A percentile compares a stretch with the other conserved stretches of the same genome.
Conservation (phyloP, 2,888 invertebrate genomes). For the Lordiphosa andalusiaca region DNA sequence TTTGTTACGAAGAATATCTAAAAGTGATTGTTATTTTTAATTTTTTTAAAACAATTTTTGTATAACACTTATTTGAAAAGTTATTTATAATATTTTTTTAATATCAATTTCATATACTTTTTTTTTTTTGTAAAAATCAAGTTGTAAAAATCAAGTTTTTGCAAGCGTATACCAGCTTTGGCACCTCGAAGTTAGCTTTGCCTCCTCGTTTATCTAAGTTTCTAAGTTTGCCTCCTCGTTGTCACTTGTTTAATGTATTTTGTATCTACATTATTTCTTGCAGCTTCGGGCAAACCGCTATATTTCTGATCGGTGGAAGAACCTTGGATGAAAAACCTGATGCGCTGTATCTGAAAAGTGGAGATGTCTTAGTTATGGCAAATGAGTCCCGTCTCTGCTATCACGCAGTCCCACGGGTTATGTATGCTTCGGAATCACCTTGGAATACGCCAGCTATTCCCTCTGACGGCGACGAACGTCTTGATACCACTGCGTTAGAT, state of each 20-base stretch:
- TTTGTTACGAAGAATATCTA: too few species aligned
- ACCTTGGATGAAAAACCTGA: constrained; percentile 85
- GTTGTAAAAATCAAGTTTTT: too few species aligned
- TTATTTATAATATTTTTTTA: too few species aligned
- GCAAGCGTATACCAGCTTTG: too few species aligned
- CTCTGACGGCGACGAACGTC: constrained; percentile 3
- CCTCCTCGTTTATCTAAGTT: too few species aligned
- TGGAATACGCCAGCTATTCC: constrained; percentile 80
- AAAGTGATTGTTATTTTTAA: too few species aligned
- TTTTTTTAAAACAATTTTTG: too few species aligned
- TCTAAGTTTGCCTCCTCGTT: too few species aligned
- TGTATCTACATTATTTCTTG: not conserved
- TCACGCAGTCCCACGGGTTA: constrained; percentile 95
- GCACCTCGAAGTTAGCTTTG: too few species aligned
- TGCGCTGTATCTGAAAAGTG: constrained; percentile 90
- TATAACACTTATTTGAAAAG: too few species aligned
- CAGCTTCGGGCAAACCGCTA: constrained; percentile 96
- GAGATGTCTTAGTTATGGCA: constrained; percentile 96
- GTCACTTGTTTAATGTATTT: not conserved
- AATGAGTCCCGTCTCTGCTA: constrained; percentile 91
- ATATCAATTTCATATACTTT: too few species aligned
- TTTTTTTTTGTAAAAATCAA: too few species aligned
- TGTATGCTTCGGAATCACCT: constrained; percentile 81
- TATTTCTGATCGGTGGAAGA: constrained; percentile 94
- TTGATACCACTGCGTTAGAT: constrained; percentile 33